phyloP scores from a whole-genome alignment of 2,888 invertebrate genomes.

The Flexamia atlantica region DNA sequence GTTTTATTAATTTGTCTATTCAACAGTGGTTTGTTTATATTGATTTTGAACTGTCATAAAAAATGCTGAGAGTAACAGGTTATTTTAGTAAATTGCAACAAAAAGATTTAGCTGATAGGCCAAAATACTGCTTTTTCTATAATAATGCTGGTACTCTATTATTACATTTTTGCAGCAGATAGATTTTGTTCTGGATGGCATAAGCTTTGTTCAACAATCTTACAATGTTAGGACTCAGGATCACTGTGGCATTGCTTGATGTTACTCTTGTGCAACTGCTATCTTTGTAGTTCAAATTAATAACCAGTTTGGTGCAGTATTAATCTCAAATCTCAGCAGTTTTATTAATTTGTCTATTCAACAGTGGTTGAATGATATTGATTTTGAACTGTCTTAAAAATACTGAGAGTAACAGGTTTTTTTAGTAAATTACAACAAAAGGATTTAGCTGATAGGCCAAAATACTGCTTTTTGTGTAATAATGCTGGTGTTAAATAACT shows the following conservation, averaged over 20 bases:
- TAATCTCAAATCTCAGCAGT: too few relatives aligned
- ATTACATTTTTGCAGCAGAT: background rate
- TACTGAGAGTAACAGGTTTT: too few relatives aligned
- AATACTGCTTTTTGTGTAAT: background rate
- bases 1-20: too few relatives aligned
- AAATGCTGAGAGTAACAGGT: too few relatives aligned
- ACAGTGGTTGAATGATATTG: too few relatives aligned
- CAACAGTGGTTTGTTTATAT: too few relatives aligned
- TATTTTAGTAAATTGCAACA: background rate
- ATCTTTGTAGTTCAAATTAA: background rate
- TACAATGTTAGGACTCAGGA: constrained; percentile 1
- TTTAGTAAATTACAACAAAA: background rate
- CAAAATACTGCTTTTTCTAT: background rate
- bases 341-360: too few relatives aligned
- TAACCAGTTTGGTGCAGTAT: too few relatives aligned
- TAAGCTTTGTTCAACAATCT: background rate
- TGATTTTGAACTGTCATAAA: too few relatives aligned
- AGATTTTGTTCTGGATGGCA: background rate
- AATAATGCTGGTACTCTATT: background rate
- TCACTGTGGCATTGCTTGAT: constrained; percentile 29
- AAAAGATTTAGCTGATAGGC: background rate
- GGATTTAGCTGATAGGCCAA: background rate
- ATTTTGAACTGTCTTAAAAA: too few relatives aligned
- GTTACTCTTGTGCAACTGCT: constrained; percentile 3
- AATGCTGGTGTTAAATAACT: background rate